These are phyloP conservation scores for Pachycephus smyrnensis DNA, from an alignment of 2,888 invertebrate genomes.

Conservation along the genomic window DNA sequence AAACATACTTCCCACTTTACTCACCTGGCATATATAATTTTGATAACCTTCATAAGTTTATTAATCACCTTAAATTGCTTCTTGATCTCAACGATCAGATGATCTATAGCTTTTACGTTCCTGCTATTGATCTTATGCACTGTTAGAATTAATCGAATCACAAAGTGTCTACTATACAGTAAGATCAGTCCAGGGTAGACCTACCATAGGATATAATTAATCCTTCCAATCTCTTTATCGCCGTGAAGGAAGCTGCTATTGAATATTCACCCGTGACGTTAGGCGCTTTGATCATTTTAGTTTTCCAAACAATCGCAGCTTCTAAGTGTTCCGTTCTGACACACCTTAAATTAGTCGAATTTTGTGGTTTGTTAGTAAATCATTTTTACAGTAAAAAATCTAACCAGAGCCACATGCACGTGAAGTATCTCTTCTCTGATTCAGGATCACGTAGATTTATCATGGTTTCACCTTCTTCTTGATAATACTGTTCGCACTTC, in stretches of 20 bases:
- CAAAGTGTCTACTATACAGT: background rate
- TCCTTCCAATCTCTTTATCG: conserved; percentile 71
- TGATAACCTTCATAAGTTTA: conserved; percentile 45
- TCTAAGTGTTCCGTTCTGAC: conserved; percentile 73
- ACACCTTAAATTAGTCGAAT: conserved; percentile 63
- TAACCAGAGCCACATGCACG: conserved; percentile 74
- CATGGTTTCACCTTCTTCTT: conserved; percentile 69
- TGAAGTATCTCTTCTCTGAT: conserved; percentile 70
- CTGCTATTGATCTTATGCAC: conserved; percentile 50
- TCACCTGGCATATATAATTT: conserved; percentile 50
- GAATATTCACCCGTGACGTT: conserved; percentile 53
- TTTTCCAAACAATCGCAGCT: conserved; percentile 70
- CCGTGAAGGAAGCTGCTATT: conserved; percentile 66
- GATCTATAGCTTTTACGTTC: conserved; percentile 43
- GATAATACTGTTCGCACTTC: conserved; percentile 70
- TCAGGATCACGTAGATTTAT: conserved; percentile 67
- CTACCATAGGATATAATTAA: conserved; percentile 69
- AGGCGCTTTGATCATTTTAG: conserved; percentile 63
- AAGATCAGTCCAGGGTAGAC: background rate
- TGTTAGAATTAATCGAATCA: conserved; percentile 26
- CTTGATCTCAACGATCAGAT: conserved; percentile 52
- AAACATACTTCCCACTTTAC: too few species aligned
- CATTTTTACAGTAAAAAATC: background rate
- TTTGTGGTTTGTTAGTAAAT: conserved; percentile 2
- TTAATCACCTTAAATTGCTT: conserved; percentile 50